These are phyloP conservation scores for Leptinotarsa haldemani DNA, from an alignment of 2,888 invertebrate species.

Conservation along the genomic window DNA sequence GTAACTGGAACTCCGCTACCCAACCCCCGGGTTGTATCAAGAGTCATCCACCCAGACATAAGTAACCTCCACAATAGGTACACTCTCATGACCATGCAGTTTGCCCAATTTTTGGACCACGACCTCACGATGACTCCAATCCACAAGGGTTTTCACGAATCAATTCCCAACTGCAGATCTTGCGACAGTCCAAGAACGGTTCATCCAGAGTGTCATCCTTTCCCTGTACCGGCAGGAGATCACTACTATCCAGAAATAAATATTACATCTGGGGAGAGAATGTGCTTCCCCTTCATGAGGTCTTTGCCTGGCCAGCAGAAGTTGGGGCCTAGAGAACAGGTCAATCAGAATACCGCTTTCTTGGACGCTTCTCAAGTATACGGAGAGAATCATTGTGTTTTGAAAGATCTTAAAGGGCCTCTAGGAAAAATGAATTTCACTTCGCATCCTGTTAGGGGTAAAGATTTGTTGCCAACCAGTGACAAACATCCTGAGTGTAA, in stretches of 20 bases:
- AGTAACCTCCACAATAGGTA: constrained; percentile 90
- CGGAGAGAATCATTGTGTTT: constrained; percentile 88
- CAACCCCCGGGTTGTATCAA: constrained; percentile 87
- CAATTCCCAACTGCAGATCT: constrained; percentile 88
- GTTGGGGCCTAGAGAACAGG: constrained; percentile 90
- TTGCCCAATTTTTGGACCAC: constrained; percentile 93
- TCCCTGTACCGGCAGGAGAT: constrained; percentile 89
- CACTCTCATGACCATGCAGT: constrained; percentile 94
- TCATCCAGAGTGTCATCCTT: constrained; percentile 94
- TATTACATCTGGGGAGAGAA: constrained; percentile 81
- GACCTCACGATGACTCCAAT: constrained; percentile 95
- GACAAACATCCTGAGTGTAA: constrained; percentile 88
- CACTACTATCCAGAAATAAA: constrained; percentile 91
- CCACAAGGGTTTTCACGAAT: constrained; percentile 89
- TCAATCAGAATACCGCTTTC: constrained; percentile 93
- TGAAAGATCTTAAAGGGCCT: constrained; percentile 80
- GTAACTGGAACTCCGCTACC: constrained; percentile 83
- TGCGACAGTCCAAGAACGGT: constrained; percentile 90
- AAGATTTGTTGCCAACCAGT: constrained; percentile 83
- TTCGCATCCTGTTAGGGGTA: constrained; percentile 77
- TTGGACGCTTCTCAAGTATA: constrained; percentile 89
- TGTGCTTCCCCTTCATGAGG: constrained; percentile 95
- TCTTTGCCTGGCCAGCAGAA: constrained; percentile 92
- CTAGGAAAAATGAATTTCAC: constrained; percentile 88
- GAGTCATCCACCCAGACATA: constrained; percentile 91